These are phyloP conservation scores for Avahi laniger DNA, from an alignment of 2,797 vertebrate genomes.

Conservation along the genomic window DNA sequence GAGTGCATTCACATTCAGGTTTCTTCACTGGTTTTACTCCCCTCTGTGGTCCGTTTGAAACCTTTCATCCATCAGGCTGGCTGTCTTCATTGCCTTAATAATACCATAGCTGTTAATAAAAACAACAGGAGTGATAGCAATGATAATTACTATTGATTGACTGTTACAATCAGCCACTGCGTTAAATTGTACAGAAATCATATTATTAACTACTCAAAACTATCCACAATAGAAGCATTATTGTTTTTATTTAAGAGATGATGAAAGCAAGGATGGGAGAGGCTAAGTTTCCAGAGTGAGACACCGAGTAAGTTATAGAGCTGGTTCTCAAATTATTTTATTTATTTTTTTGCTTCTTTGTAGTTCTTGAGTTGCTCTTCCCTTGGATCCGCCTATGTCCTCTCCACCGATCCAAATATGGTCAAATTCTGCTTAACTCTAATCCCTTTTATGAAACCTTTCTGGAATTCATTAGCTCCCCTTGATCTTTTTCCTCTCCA, in stretches of 20 bases:
- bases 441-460: not conserved
- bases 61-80: too few species aligned
- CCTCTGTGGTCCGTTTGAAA: not conserved
- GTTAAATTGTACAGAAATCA: not conserved
- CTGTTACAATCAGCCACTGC: not conserved
- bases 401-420: not conserved
- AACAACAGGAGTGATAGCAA: accelerated
- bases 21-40: not conserved
- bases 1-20: not conserved
- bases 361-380: not conserved
- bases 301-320: not conserved
- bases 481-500: not conserved
- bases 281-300: not conserved
- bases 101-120: not conserved
- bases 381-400: not conserved
- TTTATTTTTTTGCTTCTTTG: not conserved
- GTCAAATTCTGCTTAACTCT: not conserved
- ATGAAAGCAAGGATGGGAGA: not conserved
- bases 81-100: not conserved
- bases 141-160: not conserved
- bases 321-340: not conserved
- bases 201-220: not conserved
- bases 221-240: not conserved
- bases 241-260: not conserved
- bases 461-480: not conserved